Evolutionary conservation across 92 coral and sea anemone genomes (phyloP).

Genomic region (Parazoanthus swiftii): DNA sequence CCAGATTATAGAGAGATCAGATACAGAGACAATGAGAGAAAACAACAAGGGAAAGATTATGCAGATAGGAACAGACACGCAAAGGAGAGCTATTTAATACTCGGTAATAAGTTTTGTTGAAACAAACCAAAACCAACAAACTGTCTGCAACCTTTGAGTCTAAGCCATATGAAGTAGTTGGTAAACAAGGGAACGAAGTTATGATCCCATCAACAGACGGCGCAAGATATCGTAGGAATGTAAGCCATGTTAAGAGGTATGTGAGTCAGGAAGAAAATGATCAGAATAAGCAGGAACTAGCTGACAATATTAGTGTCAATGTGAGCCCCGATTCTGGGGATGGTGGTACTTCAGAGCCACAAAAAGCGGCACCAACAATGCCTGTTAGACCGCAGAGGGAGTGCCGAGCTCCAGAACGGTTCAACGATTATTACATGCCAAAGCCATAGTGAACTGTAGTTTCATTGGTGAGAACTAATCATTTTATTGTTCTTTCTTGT

Average conservation of each 20-base stretch:
- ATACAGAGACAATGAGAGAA: conserved; percentile 34
- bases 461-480: not conserved
- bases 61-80: conserved; percentile 8
- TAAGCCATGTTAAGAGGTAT: conserved; percentile 28
- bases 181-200: conserved; percentile 19
- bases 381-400: conserved; percentile 26
- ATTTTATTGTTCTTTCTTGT: not conserved
- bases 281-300: not conserved
- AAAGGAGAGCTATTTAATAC: conserved; percentile 10
- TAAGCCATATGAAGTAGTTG: conserved; percentile 24
- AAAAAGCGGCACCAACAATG: not conserved
- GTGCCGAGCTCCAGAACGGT: not conserved
- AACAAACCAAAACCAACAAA: conserved; percentile 21
- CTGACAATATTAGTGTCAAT: conserved; percentile 8
- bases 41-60: conserved; percentile 37
- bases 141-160: conserved; percentile 23
- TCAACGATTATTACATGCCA: conserved; percentile 12
- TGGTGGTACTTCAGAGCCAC: not conserved
- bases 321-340: not conserved
- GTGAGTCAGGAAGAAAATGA: conserved; percentile 17
- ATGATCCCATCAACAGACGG: conserved; percentile 30
- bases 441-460: not conserved
- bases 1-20: conserved; percentile 37
- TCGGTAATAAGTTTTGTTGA: conserved; percentile 25
- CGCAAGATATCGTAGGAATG: conserved; percentile 17